Conservation (phyloP, 1,140 invertebrate species). For the Harpegnathos saltator region DNA sequence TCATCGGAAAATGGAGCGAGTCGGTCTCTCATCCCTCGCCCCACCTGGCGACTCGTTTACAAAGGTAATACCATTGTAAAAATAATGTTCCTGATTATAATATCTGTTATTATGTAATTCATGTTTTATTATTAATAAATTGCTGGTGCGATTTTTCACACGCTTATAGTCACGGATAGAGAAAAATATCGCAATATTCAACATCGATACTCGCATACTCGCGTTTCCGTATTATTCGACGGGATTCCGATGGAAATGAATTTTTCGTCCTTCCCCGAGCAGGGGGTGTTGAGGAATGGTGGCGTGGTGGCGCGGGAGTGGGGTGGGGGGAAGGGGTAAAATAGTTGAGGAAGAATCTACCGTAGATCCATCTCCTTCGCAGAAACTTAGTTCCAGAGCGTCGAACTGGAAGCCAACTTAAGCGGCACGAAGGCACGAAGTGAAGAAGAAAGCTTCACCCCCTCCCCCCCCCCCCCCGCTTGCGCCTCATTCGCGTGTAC, state of each 20-base stretch:
- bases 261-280: background rate
- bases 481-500: background rate
- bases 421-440: slow-evolving; percentile 51
- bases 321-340: slow-evolving; percentile 1
- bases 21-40: background rate
- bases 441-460: slow-evolving; percentile 36
- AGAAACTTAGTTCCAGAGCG: slow-evolving; percentile 61
- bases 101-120: too few relatives aligned
- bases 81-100: too few relatives aligned
- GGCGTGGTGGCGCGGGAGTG: too few relatives aligned
- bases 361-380: slow-evolving; percentile 67
- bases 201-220: background rate
- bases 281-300: too few relatives aligned
- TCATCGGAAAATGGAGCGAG: slow-evolving; percentile 16
- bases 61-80: too few relatives aligned
- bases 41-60: too few relatives aligned
- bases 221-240: slow-evolving; percentile 31
- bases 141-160: slow-evolving; percentile 13
- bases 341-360: slow-evolving; percentile 51
- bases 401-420: slow-evolving; percentile 54
- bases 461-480: too few relatives aligned
- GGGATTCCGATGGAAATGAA: slow-evolving; percentile 30
- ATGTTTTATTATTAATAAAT: slow-evolving; percentile 54
- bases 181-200: slow-evolving; percentile 9
- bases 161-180: background rate